A percentile compares a stretch with the other conserved stretches of the same genome.
These are phyloP conservation scores for Anoplolepis gracilipes DNA, from an alignment of 1,140 invertebrate genomes.

Conservation along the genomic window DNA sequence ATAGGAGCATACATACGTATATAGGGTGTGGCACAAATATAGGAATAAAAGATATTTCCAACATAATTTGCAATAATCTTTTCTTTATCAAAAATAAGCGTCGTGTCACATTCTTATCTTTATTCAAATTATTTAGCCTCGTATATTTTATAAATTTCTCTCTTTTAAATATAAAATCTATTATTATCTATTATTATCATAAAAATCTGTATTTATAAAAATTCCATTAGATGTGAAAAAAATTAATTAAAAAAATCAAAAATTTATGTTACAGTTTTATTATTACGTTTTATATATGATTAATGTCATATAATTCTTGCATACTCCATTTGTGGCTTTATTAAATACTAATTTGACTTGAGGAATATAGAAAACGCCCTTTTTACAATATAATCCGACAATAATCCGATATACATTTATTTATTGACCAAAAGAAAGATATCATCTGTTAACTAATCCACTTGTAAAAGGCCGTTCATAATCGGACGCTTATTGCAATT, in stretches of 20 bases:
- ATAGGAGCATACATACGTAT: background rate
- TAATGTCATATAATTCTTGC: background rate
- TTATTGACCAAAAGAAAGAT: background rate
- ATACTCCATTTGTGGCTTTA: background rate
- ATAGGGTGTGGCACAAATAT: background rate
- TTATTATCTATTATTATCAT: too few species aligned
- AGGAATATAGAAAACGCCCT: background rate
- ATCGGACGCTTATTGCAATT: conserved; percentile 33
- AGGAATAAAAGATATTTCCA: background rate
- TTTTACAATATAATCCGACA: background rate
- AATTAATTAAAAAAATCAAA: too few species aligned
- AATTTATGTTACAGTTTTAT: too few species aligned
- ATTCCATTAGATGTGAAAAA: too few species aligned
- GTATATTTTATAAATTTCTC: too few species aligned
- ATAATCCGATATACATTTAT: background rate
- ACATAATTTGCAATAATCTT: background rate
- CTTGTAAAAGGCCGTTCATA: conserved; percentile 5
- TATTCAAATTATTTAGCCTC: background rate
- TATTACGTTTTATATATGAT: too few species aligned
- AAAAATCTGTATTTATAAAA: too few species aligned
- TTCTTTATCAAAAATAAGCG: background rate
- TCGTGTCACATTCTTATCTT: background rate
- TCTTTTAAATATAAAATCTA: too few species aligned
- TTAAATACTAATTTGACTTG: background rate
- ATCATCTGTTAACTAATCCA: conserved; percentile 24